Conservation (phyloP, 1,140 invertebrate genomes). For the Zaprionus capensis region DNA sequence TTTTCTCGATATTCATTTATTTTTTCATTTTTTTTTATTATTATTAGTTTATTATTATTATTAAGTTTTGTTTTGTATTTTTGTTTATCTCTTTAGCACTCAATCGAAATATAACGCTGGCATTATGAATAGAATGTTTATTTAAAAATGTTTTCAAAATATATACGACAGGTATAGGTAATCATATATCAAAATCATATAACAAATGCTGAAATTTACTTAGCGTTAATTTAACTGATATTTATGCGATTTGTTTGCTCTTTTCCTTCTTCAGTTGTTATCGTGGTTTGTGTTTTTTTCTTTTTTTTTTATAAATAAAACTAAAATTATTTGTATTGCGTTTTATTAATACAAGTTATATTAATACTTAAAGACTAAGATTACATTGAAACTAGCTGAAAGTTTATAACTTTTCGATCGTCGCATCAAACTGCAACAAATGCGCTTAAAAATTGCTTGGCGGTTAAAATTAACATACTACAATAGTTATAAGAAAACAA, state of each 20-base stretch:
- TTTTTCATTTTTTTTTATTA: slow-evolving; percentile 21
- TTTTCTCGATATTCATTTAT: slow-evolving; percentile 22
- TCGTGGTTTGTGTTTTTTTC: slow-evolving; percentile 22
- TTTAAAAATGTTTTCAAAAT: slow-evolving; percentile 77
- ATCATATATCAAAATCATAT: slow-evolving; percentile 56
- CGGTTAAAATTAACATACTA: slow-evolving; percentile 34
- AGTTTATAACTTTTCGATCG: slow-evolving; percentile 54
- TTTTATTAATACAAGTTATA: slow-evolving; percentile 79
- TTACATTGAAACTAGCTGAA: slow-evolving; percentile 77
- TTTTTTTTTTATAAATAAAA: slow-evolving; percentile 64
- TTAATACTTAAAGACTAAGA: slow-evolving; percentile 63
- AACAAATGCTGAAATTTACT: slow-evolving; percentile 79
- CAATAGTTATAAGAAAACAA: slow-evolving; percentile 44
- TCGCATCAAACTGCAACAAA: slow-evolving; percentile 65
- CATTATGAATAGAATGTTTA: slow-evolving; percentile 78
- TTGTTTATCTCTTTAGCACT: slow-evolving; percentile 45
- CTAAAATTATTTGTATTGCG: slow-evolving; percentile 81
- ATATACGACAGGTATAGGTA: slow-evolving; percentile 45
- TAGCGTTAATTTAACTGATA: slow-evolving; percentile 67
- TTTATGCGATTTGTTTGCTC: slow-evolving; percentile 21
- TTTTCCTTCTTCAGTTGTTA: slow-evolving; percentile 34
- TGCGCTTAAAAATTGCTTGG: slow-evolving; percentile 61
- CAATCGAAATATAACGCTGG: slow-evolving; percentile 62
- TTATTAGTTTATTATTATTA: slow-evolving; percentile 32
- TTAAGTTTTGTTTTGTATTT: slow-evolving; percentile 36